Evolutionary conservation across 2,113 vertebrate species (phyloP).

Genomic region (Neodon shergylaensis): DNA sequence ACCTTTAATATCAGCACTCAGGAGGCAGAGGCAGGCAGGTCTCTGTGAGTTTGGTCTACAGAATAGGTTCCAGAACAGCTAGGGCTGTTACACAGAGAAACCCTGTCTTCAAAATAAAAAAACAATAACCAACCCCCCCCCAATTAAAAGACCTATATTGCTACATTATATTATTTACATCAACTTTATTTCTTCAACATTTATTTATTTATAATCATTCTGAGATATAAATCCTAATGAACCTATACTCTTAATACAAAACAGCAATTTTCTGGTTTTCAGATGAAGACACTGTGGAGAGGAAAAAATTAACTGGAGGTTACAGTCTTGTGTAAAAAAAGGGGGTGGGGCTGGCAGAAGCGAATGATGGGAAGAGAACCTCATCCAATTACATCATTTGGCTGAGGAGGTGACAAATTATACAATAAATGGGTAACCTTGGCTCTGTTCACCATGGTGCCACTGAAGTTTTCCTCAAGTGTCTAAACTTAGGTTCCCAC

Average conservation of each 20-base stretch:
- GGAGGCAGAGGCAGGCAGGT: too few species aligned
- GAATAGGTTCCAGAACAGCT: too few species aligned
- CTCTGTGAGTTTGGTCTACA: too few species aligned
- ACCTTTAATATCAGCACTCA: too few species aligned
- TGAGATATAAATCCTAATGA: slow-evolving; percentile 27
- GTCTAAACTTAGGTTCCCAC: background rate
- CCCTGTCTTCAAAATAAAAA: too few species aligned
- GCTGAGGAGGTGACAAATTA: slow-evolving; percentile 53
- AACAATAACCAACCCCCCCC: too few species aligned
- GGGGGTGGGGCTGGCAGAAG: background rate
- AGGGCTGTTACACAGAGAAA: too few species aligned
- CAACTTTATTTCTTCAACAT: background rate
- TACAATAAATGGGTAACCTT: slow-evolving; percentile 8
- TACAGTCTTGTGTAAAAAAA: slow-evolving; percentile 17
- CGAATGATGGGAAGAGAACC: background rate
- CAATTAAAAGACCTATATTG: background rate
- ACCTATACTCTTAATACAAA: slow-evolving; percentile 24
- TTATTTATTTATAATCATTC: background rate
- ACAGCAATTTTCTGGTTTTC: slow-evolving; percentile 23
- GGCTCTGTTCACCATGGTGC: slow-evolving; percentile 59
- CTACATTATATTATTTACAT: background rate
- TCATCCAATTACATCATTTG: slow-evolving; percentile 11
- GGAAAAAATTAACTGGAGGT: background rate
- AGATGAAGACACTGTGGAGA: background rate
- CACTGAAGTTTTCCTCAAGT: slow-evolving; percentile 59